Conservation (phyloP, 1,140 invertebrate genomes). For the Temnothorax longispinosus region DNA sequence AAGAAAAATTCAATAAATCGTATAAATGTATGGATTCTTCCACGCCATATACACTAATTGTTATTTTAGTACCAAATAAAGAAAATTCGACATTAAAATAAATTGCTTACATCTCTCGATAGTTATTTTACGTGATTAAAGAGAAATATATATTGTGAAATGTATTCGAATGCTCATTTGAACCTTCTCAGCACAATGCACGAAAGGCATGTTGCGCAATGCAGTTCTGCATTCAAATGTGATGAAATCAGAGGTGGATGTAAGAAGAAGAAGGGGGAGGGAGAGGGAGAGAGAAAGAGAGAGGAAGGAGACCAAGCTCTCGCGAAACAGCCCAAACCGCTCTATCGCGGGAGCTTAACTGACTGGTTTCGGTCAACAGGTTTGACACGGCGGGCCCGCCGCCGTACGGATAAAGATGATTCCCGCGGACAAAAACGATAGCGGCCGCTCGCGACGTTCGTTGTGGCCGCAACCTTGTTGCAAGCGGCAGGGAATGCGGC, state of each 20-base stretch:
- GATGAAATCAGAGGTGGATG: slow-evolving; percentile 18
- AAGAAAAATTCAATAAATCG: neutral
- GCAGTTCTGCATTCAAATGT: slow-evolving; percentile 2
- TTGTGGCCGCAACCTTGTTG: slow-evolving; percentile 53
- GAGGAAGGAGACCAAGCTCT: slow-evolving; percentile 12
- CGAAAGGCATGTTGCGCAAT: slow-evolving; percentile 1
- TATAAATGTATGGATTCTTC: neutral
- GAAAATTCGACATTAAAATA: neutral
- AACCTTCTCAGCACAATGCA: neutral
- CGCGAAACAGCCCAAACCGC: slow-evolving; percentile 42
- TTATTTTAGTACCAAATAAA: neutral
- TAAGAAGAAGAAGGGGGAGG: neutral
- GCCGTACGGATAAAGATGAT: slow-evolving; percentile 57
- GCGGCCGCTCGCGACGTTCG: slow-evolving; percentile 44
- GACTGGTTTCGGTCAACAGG: slow-evolving; percentile 60
- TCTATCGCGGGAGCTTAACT: slow-evolving; percentile 57
- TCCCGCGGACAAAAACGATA: slow-evolving; percentile 55
- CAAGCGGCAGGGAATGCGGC: slow-evolving; percentile 54
- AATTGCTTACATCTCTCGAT: neutral
- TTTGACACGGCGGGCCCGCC: slow-evolving; percentile 54
- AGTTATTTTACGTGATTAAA: neutral
- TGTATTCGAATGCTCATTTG: neutral
- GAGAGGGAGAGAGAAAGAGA: neutral
- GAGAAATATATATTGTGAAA: neutral
- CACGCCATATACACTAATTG: neutral